phyloP scores from a whole-genome alignment of 2,113 vertebrate genomes.

The Atherinomorus stipes region DNA sequence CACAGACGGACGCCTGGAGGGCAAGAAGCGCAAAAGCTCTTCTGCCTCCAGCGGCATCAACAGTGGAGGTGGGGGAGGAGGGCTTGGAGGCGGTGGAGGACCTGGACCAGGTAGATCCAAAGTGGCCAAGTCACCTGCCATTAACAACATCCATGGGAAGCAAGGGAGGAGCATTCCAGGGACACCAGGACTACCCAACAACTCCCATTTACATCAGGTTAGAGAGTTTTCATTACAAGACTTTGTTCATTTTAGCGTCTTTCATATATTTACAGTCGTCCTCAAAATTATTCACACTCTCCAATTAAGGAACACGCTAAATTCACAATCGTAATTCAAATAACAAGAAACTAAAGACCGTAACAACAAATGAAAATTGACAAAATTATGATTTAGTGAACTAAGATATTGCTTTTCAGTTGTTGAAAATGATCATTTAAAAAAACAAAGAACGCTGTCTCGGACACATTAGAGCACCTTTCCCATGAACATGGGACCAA shows the following conservation, averaged over 20 bases:
- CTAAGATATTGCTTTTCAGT: too few relatives aligned
- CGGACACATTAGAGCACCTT: too few relatives aligned
- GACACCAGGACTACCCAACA: slow-evolving; percentile 91
- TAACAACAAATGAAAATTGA: too few relatives aligned
- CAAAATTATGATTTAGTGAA: too few relatives aligned
- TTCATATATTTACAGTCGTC: too few relatives aligned
- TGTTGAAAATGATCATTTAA: too few relatives aligned
- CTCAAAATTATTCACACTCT: too few relatives aligned
- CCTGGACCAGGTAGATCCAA: slow-evolving; percentile 87
- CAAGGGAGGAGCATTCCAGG: slow-evolving; percentile 91
- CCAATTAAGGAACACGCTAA: too few relatives aligned
- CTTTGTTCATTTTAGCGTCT: neutral
- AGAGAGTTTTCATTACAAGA: slow-evolving; percentile 3
- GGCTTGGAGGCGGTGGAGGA: slow-evolving; percentile 56
- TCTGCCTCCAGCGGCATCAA: slow-evolving; percentile 85
- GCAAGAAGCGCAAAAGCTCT: slow-evolving; percentile 95
- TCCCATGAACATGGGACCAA: too few relatives aligned
- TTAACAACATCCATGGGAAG: slow-evolving; percentile 95
- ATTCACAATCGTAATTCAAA: too few relatives aligned
- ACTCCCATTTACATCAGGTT: slow-evolving; percentile 97
- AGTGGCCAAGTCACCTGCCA: slow-evolving; percentile 91
- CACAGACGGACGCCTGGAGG: slow-evolving; percentile 89
- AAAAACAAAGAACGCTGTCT: too few relatives aligned
- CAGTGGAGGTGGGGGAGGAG: slow-evolving; percentile 76
- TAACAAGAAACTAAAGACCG: too few relatives aligned